Conservation (phyloP, 2,113 vertebrate species). For the Motacilla alba region DNA sequence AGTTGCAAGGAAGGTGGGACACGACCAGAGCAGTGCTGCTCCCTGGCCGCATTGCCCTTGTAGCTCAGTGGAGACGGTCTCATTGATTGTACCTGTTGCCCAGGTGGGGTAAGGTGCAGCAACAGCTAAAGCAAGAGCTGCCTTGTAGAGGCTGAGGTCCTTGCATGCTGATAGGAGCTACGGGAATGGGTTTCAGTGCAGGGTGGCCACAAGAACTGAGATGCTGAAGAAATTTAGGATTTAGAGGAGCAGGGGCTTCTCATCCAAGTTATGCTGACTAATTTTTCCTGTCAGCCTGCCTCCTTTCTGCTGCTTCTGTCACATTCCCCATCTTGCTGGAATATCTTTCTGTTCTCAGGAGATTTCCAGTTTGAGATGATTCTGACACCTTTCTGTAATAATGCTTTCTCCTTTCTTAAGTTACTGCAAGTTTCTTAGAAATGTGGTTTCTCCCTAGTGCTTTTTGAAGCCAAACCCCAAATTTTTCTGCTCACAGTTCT, state of each 20-base stretch:
- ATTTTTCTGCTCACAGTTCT: neutral
- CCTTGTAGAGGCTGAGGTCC: neutral
- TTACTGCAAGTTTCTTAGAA: neutral
- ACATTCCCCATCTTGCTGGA: neutral
- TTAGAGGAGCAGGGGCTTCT: neutral
- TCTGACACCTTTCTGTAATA: neutral
- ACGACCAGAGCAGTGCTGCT: fast-evolving
- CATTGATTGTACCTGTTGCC: fast-evolving
- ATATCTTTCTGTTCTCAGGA: neutral
- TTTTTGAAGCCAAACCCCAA: neutral
- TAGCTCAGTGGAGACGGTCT: too few species aligned
- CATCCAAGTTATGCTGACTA: neutral
- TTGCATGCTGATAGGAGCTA: neutral
- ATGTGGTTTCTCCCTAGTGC: neutral
- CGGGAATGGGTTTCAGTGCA: neutral
- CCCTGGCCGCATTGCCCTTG: fast-evolving
- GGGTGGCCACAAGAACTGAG: neutral
- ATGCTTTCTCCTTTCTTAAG: neutral
- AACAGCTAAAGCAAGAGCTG: neutral
- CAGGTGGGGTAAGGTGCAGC: neutral
- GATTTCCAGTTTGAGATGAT: neutral
- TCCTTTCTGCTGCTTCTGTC: neutral
- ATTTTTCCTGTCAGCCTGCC: neutral
- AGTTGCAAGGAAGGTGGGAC: fast-evolving
- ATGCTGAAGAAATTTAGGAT: neutral